Evolutionary conservation across 2,113 vertebrate genomes (phyloP), one percentile per base, ranked within the genome.

Genomic region (Daboia siamensis): DNA sequence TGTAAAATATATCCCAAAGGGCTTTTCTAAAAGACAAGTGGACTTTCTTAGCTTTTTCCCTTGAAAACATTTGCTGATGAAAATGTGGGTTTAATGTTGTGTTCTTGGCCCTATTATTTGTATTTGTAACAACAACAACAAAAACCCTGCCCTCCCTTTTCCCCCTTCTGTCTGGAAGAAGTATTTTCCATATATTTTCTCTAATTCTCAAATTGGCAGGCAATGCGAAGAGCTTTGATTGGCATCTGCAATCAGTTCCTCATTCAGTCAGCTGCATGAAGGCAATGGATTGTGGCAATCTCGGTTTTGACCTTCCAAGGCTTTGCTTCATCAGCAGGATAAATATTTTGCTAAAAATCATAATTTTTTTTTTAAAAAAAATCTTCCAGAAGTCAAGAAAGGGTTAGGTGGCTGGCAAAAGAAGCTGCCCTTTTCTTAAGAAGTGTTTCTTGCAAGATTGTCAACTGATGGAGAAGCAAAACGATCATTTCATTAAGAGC

Each of bases 271-370:
- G 96, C 74, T 20, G 93, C 91, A 95, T 48, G 96, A 94, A 96
- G 94, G 96, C 95, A 95, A 93, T 20, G 96, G 97, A 97, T 97
- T 97, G 96, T 96, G 55, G 33, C 8, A 59, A 93, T 93, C 10
- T 9, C 89, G 0, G 95, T 96, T 97, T 93, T 96, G 96, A 97
- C 96, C 97, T 97, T 96, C 96, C 69, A 89, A 95, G 94, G 95
- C 94, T 96, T 93, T 2, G 94, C 95, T 96, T 96, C 96, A 96
- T 97, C 97, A 97, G 94, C 92, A 94, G 96, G 95, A 95, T 97
- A 97, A 97, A 97, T 97, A 97, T 97, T 97, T 96, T 95, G 95
- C 96, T 95, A 95, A 95, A 96, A 97, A 97, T 96, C 48, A 10
- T 51, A 97, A 96, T 95, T 94, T 96, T 97, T 97, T 84, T 57